Evolutionary conservation across 2,113 vertebrate genomes (phyloP).

Genomic region (Epinephelus lanceolatus): DNA sequence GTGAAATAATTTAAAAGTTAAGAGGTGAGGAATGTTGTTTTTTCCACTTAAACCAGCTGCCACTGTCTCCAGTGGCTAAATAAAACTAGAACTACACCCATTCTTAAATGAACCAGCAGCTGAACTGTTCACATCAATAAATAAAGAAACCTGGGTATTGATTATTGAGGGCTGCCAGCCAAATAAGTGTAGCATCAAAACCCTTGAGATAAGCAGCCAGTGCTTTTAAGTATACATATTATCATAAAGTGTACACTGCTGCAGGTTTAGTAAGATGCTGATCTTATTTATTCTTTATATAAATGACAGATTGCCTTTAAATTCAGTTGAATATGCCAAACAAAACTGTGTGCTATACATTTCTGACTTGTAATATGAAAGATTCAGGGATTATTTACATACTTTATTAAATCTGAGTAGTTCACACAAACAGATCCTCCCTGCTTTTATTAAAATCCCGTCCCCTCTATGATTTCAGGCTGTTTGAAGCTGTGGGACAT

Average conservation of each 20-base stretch:
- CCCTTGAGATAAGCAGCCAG: constrained; percentile 11
- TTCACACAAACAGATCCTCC: constrained; percentile 50
- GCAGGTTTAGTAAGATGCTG: constrained; percentile 36
- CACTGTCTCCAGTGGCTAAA: background rate
- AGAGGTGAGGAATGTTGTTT: background rate
- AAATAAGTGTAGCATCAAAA: constrained; percentile 4
- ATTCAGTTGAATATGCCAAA: constrained; percentile 36
- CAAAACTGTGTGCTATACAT: background rate
- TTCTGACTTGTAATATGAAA: constrained; percentile 33
- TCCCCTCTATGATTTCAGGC: constrained; percentile 56
- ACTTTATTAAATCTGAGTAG: constrained; percentile 53
- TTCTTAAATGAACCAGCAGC: no score
- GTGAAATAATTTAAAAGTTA: background rate
- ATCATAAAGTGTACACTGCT: constrained; percentile 11
- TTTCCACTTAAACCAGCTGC: background rate
- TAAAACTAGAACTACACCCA: background rate
- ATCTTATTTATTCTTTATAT: constrained; percentile 28
- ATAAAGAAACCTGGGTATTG: background rate
- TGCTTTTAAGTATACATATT: constrained; percentile 14
- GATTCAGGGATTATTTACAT: constrained; percentile 32
- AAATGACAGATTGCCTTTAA: constrained; percentile 32
- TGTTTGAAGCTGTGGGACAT: constrained; percentile 55
- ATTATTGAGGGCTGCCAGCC: constrained; percentile 4
- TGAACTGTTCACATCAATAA: no score
- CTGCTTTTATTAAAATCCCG: constrained; percentile 68